phyloP scores from a whole-genome alignment of 2,888 invertebrate genomes.

The Clitarchus hookeri region DNA sequence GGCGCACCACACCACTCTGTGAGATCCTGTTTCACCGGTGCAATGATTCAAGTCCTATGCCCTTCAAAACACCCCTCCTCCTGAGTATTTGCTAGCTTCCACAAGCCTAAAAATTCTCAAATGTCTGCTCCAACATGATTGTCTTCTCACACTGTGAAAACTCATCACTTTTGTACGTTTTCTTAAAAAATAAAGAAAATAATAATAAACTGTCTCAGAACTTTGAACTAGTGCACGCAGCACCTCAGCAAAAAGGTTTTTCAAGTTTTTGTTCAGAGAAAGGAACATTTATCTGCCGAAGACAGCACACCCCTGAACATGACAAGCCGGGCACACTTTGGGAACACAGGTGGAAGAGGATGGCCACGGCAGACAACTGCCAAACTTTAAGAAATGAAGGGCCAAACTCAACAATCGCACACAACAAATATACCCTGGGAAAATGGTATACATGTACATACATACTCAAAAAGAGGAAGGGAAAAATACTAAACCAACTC shows the following conservation, averaged over 20 bases:
- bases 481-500: too few relatives aligned
- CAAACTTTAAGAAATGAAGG: not conserved
- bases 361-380: not conserved
- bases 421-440: too few relatives aligned
- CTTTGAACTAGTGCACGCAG: not conserved
- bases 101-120: not conserved
- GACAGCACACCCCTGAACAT: not conserved
- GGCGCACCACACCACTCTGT: not conserved
- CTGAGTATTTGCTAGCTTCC: not conserved
- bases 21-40: not conserved
- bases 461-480: too few relatives aligned
- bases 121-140: not conserved
- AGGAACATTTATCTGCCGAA: conserved; percentile 5
- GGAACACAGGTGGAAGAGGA: not conserved
- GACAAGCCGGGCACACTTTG: not conserved
- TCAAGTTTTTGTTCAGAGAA: not conserved
- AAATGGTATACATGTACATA: too few relatives aligned
- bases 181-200: not conserved
- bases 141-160: conserved; percentile 22
- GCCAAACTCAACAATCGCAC: too few relatives aligned
- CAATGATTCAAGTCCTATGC: not conserved
- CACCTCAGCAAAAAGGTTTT: not conserved
- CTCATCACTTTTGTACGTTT: conserved; percentile 7
- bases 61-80: not conserved
- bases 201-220: not conserved